phyloP scores from a whole-genome alignment of 2,797 vertebrate genomes.

The Gymnodraco acuticeps region DNA sequence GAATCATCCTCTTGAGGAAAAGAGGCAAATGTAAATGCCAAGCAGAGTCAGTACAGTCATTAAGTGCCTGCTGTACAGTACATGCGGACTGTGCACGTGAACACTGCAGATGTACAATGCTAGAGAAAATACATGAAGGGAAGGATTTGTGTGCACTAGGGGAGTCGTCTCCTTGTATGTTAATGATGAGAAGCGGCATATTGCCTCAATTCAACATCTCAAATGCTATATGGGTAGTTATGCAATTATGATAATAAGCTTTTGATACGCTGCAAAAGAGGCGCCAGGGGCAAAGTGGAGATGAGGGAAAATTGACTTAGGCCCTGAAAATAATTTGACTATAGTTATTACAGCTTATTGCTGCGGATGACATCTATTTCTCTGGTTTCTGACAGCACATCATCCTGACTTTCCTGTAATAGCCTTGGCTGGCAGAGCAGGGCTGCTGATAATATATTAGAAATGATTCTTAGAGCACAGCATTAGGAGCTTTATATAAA shows the following conservation, averaged over 20 bases:
- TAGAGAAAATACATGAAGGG: conserved; percentile 31
- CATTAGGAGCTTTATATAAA: conserved; percentile 61
- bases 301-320: conserved; percentile 65
- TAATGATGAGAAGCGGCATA: conserved; percentile 48
- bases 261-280: conserved; percentile 68
- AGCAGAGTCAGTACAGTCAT: conserved; percentile 15
- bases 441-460: conserved; percentile 74
- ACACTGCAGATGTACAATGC: conserved; percentile 16
- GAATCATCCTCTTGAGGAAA: conserved; percentile 19
- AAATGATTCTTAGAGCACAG: conserved; percentile 71
- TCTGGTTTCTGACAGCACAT: conserved; percentile 73
- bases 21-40: conserved; percentile 18
- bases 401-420: conserved; percentile 72
- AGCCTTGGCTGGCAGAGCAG: conserved; percentile 74
- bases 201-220: conserved; percentile 51
- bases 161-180: conserved; percentile 54
- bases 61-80: conserved; percentile 19
- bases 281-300: conserved; percentile 54
- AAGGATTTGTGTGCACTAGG: conserved; percentile 35
- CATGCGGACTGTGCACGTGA: neutral
- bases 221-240: conserved; percentile 55
- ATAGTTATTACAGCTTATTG: conserved; percentile 78
- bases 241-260: conserved; percentile 71
- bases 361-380: conserved; percentile 75
- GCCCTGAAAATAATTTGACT: conserved; percentile 73